Base-by-base conservation (phyloP, 2,113 vertebrate species). In the Cepphus grylle region DNA sequence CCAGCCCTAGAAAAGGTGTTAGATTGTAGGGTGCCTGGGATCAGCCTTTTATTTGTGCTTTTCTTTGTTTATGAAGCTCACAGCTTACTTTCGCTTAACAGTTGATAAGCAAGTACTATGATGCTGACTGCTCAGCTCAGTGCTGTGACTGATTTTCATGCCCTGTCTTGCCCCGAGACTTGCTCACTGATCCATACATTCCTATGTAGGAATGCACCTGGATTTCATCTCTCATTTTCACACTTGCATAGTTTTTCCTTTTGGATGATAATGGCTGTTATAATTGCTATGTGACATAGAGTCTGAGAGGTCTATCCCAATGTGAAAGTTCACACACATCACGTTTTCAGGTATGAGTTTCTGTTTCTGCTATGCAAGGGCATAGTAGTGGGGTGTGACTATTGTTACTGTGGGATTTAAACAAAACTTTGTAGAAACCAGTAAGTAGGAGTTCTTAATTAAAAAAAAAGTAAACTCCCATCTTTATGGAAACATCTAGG, bases 151-250 rank as follows among this genome's bases (percentile, higher is more conserved):
- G 45, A 72, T 91, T 96, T 91, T 89, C 88, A n/a, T 70, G 86
- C 49, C 66, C 49, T 73, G n/a, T 76, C 81, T 94, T 96, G 84
- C 70, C 81, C 89, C 45, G 82, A 34, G 58, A 72, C 45, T 89
- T 89, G 53, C 29, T 91, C 62, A 55, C 42, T 96, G 89, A 95
- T 82, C 91, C 70, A 29, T 70, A 38, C 4, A 20, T 76, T 94
- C 66, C 38, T 43, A 26, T 22, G 72, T 30, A 86, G 55, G 71
- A 81, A 82, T 47, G 78, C 53, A 93, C 71, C 66, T 70, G 74
- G 74, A 85, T 82, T 95, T 89, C n/a, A 42, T 77, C 78, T 87
- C 66, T 89, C 30, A 66, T 91, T 93, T 97, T 97, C 78, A 94
- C 84, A 82, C 84, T 96, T 90, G 53, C 71, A 73, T 77, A 89